phyloP scores from a whole-genome alignment of 2,888 invertebrate species.

The Papilio demoleus region DNA sequence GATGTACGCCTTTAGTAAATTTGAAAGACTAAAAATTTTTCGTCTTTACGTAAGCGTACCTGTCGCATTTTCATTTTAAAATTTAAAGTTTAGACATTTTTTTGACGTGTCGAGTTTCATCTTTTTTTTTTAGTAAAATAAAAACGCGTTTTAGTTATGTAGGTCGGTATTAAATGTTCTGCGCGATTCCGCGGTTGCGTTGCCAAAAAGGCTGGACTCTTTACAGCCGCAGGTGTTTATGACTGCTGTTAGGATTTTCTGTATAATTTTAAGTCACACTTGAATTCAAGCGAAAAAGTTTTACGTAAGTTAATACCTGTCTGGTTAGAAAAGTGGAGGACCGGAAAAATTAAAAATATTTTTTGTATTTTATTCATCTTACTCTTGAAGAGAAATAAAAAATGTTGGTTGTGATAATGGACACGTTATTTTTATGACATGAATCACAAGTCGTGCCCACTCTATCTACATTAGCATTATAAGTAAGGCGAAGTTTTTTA shows the following conservation, averaged over 20 bases:
- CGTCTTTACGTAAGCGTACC: too few species aligned
- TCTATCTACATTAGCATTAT: background rate
- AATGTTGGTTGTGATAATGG: too few species aligned
- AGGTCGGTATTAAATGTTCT: slow-evolving; percentile 30
- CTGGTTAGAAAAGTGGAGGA: background rate
- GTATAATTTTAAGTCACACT: background rate
- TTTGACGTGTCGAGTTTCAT: slow-evolving; percentile 23
- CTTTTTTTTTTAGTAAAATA: slow-evolving; percentile 24
- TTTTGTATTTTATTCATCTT: background rate
- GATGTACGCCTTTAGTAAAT: too few species aligned
- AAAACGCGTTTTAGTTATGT: slow-evolving; percentile 14
- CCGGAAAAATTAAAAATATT: background rate
- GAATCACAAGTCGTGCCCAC: too few species aligned
- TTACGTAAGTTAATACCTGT: background rate
- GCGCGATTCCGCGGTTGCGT: slow-evolving; percentile 26
- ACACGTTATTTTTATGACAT: too few species aligned
- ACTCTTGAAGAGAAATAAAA: background rate
- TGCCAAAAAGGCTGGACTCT: slow-evolving; percentile 28
- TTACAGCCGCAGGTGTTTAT: slow-evolving; percentile 31
- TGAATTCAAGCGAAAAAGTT: background rate
- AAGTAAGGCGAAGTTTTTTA: slow-evolving; percentile 3
- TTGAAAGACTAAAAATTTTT: too few species aligned
- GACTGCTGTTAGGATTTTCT: slow-evolving; percentile 10
- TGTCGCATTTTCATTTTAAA: background rate
- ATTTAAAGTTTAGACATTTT: background rate